A percentile compares a stretch with the other conserved stretches of the same genome.
Evolutionary conservation across 2,113 vertebrate genomes (phyloP).

Genomic region (Chloebia gouldiae): DNA sequence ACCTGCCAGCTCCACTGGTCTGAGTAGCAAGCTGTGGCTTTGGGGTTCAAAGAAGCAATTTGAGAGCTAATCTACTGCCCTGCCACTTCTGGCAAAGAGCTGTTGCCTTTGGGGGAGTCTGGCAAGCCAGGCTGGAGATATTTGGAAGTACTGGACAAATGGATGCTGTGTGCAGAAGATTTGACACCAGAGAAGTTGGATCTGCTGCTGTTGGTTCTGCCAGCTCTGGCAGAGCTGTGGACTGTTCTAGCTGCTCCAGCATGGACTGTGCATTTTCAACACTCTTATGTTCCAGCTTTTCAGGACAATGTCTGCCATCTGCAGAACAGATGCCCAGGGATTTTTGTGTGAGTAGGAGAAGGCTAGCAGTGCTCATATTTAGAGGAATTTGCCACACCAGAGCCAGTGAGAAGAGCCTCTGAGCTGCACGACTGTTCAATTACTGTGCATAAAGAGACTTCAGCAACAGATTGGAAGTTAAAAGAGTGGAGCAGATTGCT

Average conservation of each 20-base stretch:
- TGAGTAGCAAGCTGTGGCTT: not conserved
- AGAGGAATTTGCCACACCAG: not conserved
- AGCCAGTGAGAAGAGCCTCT: not conserved
- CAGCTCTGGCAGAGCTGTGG: not conserved
- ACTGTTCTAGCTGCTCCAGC: not conserved
- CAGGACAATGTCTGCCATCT: not conserved
- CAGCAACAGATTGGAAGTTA: not conserved
- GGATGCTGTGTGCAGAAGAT: not conserved
- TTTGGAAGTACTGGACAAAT: not conserved
- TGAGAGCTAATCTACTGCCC: not conserved
- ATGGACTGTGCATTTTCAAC: not conserved
- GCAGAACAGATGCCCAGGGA: not conserved
- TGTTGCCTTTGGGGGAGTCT: not conserved
- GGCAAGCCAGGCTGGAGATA: not conserved
- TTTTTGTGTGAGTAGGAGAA: not conserved
- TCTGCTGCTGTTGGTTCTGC: not conserved
- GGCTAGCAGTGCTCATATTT: not conserved
- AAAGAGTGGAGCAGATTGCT: not conserved
- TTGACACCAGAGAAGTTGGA: not conserved
- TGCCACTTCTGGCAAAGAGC: not conserved
- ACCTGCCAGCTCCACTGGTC: not conserved
- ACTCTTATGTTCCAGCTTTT: not conserved
- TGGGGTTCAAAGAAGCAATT: not conserved
- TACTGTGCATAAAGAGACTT: not conserved
- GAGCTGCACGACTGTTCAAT: not conserved